phyloP scores from a whole-genome alignment of 2,888 invertebrate genomes.

The Scaeva pyrastri region DNA sequence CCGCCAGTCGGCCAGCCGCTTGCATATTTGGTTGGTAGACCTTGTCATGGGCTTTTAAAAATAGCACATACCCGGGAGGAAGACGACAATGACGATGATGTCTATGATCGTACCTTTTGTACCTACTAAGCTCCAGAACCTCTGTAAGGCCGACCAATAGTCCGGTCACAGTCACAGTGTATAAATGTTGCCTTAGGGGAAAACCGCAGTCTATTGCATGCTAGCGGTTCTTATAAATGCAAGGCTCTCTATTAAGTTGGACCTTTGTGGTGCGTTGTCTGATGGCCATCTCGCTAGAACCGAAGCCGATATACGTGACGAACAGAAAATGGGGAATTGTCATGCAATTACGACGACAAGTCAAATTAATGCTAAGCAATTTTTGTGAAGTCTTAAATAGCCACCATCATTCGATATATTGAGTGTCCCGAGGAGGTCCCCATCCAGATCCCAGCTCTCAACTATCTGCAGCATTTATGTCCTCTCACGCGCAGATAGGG shows the following conservation, averaged over 20 bases:
- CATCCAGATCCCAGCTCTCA: constrained; percentile 16
- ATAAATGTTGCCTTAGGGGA: constrained; percentile 16
- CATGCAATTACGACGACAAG: constrained; percentile 76
- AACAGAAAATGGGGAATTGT: constrained; percentile 72
- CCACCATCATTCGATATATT: constrained; percentile 56
- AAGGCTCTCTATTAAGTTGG: constrained; percentile 68
- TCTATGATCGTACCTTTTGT: constrained; percentile 39
- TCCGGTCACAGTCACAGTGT: not conserved
- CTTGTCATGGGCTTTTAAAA: constrained; percentile 49
- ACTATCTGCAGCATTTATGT: too few relatives aligned
- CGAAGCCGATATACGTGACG: constrained; percentile 63
- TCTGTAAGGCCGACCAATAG: constrained; percentile 14
- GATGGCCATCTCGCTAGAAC: constrained; percentile 3
- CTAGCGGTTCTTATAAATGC: constrained; percentile 66
- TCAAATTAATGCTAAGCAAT: constrained; percentile 75
- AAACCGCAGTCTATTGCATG: constrained; percentile 46
- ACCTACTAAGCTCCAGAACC: constrained; percentile 15
- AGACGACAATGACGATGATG: constrained; percentile 46
- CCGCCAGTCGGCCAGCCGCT: constrained; percentile 11
- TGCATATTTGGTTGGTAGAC: constrained; percentile 25
- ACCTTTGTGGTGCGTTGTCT: constrained; percentile 36
- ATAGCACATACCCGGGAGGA: constrained; percentile 45
- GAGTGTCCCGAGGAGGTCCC: not conserved
- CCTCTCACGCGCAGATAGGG: constrained; percentile 38
- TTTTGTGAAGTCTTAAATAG: constrained; percentile 70